Evolutionary conservation across 2,888 invertebrate species (phyloP).

Genomic region (Pristionchus arcanus): DNA sequence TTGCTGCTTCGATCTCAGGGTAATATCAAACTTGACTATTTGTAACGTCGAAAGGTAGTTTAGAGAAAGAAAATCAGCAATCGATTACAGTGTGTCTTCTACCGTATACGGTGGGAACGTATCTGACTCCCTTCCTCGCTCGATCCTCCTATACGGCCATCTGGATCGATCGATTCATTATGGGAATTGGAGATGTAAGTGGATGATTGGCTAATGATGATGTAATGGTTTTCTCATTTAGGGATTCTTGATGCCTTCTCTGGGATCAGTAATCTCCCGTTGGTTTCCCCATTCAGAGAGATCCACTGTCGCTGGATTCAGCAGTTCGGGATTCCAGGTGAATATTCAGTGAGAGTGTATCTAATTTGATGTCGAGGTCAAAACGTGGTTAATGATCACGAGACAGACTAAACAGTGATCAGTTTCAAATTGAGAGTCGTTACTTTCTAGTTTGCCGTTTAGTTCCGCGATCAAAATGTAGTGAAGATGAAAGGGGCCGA

Average conservation of each 20-base stretch:
- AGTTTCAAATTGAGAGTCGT: background rate
- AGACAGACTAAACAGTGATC: background rate
- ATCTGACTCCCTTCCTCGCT: constrained; percentile 43
- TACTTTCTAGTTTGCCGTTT: background rate
- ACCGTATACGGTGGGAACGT: constrained; percentile 33
- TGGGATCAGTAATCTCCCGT: constrained; percentile 29
- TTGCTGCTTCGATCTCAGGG: background rate
- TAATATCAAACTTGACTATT: background rate
- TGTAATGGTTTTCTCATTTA: background rate
- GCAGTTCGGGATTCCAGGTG: constrained; percentile 50
- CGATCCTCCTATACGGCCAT: constrained; percentile 15
- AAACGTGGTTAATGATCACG: background rate
- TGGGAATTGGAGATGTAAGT: constrained; percentile 53
- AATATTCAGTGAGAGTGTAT: background rate
- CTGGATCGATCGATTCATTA: constrained; percentile 47
- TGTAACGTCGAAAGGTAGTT: background rate
- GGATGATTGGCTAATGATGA: background rate
- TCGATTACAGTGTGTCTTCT: constrained; percentile 35
- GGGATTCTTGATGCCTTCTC: constrained; percentile 53
- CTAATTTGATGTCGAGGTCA: background rate
- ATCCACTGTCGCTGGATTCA: constrained; percentile 31
- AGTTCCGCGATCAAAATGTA: constrained; percentile 23
- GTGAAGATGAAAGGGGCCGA: background rate
- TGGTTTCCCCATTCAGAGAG: constrained; percentile 51
- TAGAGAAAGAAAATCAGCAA: background rate